Base-by-base conservation (phyloP, 1,140 invertebrate species). In the Vanessa atalanta region DNA sequence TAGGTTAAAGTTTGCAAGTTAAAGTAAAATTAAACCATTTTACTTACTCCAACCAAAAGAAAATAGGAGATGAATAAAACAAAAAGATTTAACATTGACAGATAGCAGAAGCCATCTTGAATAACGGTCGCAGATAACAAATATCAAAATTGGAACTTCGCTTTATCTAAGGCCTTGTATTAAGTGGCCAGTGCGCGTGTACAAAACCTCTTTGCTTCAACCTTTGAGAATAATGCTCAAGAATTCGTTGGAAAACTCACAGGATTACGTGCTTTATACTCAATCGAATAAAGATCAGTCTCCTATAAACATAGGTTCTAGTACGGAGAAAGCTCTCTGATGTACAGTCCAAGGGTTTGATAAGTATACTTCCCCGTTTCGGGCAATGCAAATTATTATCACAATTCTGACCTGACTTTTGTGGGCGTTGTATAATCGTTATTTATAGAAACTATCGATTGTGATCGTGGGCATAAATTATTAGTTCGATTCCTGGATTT, bases 381-480 rank as follows among this genome's bases (percentile, higher is more conserved):
- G 76, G 76, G 77, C 79, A 78, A 90, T 88, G 86, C 87, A 87
- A 88, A 90, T 89, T 86, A 87, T 88, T 88, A 88, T 87, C 84
- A 84, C 82, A 70, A 81, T 70, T 76, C 68, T 88, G 87, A 89
- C 85, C 88, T 75, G 81, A 64, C 76, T 77, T 77, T 78, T 76
- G 83, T 88, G 83, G 86, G 85, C 82, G 75, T 88, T 88, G 83
- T 85, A 84, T 87, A 85, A 88, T 82, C 79, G 68, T 85, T 84
- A 85, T 88, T 85, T 85, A 83, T 83, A 76, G 73, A 47, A 48
- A 60, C 73, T 80, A 82, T 82, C 76, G 80, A 79, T 83, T 53
- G 74, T 70, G 70, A 76, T 76, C 73, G 80, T 73, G 78, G 69
- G 67, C 77, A 75, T 79, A 79, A 79, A 79, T 79, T 70, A 64